Percentiles rank a stretch among this genome's conserved stretches.
These are phyloP conservation scores for Leptodirus hochenwartii DNA, from an alignment of 2,888 invertebrate species.

Conservation along the genomic window DNA sequence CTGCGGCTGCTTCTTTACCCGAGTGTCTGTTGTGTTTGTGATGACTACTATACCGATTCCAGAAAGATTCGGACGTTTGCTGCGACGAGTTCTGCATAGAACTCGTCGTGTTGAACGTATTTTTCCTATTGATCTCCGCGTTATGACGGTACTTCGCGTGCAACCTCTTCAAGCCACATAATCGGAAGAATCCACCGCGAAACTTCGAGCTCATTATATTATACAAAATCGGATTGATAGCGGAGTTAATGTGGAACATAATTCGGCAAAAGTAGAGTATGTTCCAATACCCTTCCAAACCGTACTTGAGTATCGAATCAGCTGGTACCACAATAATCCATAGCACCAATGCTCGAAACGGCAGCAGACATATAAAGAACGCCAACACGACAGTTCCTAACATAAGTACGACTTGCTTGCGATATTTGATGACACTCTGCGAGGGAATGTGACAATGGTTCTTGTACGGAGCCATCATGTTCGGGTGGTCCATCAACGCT, in stretches of 20 bases:
- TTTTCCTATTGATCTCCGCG: slow-evolving; percentile 40
- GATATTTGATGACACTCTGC: slow-evolving; percentile 47
- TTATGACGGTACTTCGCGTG: slow-evolving; percentile 14
- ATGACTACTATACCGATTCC: slow-evolving; percentile 45
- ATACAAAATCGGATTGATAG: slow-evolving; percentile 80
- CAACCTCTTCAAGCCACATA: slow-evolving; percentile 31
- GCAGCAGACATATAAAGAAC: slow-evolving; percentile 79
- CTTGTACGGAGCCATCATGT: slow-evolving; percentile 41
- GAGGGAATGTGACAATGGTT: slow-evolving; percentile 28
- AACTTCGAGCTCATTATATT: slow-evolving; percentile 87
- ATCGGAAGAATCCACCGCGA: slow-evolving; percentile 56
- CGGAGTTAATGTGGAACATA: slow-evolving; percentile 79
- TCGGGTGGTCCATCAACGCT: slow-evolving; percentile 59
- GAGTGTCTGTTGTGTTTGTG: too few species aligned
- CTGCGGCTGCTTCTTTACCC: too few species aligned
- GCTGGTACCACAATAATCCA: slow-evolving; percentile 70
- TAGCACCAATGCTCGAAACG: slow-evolving; percentile 72
- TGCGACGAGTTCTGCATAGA: slow-evolving; percentile 39
- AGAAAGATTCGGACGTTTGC: slow-evolving; percentile 41
- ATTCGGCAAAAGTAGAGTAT: slow-evolving; percentile 71
- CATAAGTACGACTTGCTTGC: slow-evolving; percentile 75
- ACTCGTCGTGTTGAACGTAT: slow-evolving; percentile 46
- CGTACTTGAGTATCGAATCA: slow-evolving; percentile 40
- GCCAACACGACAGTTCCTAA: slow-evolving; percentile 75
- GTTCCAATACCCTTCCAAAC: slow-evolving; percentile 66